Base-by-base conservation (phyloP, 2,113 vertebrate genomes). In the Cavia aperea region DNA sequence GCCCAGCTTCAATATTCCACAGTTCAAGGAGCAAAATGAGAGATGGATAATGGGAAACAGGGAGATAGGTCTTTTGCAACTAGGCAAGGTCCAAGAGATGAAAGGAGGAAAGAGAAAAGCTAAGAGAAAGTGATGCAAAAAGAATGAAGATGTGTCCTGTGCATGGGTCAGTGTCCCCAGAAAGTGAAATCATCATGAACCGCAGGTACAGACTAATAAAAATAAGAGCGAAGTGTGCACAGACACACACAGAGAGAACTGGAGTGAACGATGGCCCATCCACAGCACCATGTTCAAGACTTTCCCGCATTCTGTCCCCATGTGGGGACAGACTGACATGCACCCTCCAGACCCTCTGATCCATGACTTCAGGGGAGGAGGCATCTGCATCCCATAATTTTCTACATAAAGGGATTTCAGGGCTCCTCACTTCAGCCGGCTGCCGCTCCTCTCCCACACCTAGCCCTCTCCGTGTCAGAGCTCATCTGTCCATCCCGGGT, bases 251-350 rank as follows among this genome's bases (percentile, higher is more conserved):
- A 26, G 56, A 60, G 68, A 60, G 0, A 2, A 21, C 24, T 18
- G n/a, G 21, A 43, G 81, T 11, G 1, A 10, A 4, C 46, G 4
- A 4, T 19, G 0, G 5, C 39, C 12, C 5, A 18, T n/a, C 65
- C 31, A 19, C 10, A 19, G 36, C 8, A 8, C 33, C 9, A 6
- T 4, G n/a, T 51, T 63, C 3, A 43, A 75, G 43, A 19, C 51
- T 5, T 15, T 65, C 82, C 81, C 6, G 26, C 13, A 43, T 3
- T 0, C 3, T 24, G 19, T 14, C 24, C 49, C 36, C 29, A 6
- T 36, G 2, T 2, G 63, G 58, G 14, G 19, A n/a, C 29, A 2
- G 4, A 83, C 23, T 14, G 18, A 14, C 29, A 33, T 15, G 31
- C 39, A 21, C 15, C 26, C 23, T 16, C 16, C 10, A 11, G 75